Conservation (phyloP, 2,888 invertebrate genomes). For the Ectemnius cavifrons region DNA sequence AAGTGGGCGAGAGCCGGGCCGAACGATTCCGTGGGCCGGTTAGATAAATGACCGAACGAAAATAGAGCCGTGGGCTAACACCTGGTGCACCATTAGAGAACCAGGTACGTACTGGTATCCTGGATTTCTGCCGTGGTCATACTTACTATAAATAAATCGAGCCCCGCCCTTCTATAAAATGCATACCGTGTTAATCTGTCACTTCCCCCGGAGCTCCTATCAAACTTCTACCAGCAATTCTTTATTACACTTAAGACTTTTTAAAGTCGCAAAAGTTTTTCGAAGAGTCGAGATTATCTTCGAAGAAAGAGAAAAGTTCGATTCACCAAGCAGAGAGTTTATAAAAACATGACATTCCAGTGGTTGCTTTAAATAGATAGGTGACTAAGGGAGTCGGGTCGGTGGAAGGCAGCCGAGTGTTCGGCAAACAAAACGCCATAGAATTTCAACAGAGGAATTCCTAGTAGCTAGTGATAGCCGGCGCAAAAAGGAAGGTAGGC, state of each 20-base stretch:
- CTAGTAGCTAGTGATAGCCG: no score
- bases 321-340: no score
- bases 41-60: conserved; percentile 48
- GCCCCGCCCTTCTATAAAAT: conserved; percentile 18
- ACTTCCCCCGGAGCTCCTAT: conserved; percentile 39
- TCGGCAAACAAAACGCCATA: no score
- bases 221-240: conserved; percentile 27
- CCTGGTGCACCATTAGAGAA: conserved; percentile 51
- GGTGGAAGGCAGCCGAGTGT: no score
- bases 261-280: no score
- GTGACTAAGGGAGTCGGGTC: no score
- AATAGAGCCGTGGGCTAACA: conserved; percentile 51
- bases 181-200: conserved; percentile 41
- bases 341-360: no score
- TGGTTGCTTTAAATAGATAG: no score
- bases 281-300: no score
- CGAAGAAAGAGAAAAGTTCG: no score
- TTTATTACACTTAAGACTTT: no score
- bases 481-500: neutral
- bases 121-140: neutral
- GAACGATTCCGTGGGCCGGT: conserved; percentile 42
- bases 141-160: conserved; percentile 46
- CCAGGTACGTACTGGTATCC: neutral
- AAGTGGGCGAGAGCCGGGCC: conserved; percentile 15
- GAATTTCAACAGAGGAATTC: no score